A percentile compares a stretch with the other conserved stretches of the same genome.
Evolutionary conservation across 2,797 vertebrate species (phyloP).

Genomic region (Glossophaga mutica): DNA sequence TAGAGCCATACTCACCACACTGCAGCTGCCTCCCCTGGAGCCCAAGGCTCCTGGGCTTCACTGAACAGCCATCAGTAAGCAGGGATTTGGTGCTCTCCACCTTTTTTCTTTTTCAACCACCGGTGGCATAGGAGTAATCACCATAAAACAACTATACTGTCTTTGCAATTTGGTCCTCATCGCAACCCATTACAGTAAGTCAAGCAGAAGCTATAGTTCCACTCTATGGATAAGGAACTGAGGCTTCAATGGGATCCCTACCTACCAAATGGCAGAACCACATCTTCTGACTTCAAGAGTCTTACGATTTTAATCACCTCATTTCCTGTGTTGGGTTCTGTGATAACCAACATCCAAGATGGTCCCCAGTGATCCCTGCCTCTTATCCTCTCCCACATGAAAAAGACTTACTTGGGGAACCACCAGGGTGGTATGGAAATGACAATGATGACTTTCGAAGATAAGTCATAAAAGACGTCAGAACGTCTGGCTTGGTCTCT

Average conservation of each 20-base stretch:
- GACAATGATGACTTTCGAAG: not conserved
- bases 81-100: not conserved
- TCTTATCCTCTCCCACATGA: not conserved
- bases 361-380: not conserved
- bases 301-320: not conserved
- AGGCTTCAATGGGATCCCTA: not conserved
- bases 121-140: not conserved
- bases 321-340: not conserved
- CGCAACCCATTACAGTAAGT: not conserved
- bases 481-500: not conserved
- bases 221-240: not conserved
- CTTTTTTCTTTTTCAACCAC: not conserved
- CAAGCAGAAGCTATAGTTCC: not conserved
- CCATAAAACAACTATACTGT: not conserved
- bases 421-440: not conserved
- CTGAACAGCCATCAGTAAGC: not conserved
- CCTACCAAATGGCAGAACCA: not conserved
- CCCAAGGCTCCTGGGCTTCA: not conserved
- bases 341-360: not conserved
- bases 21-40: not conserved
- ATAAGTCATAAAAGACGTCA: not conserved
- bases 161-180: not conserved
- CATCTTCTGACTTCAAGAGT: not conserved
- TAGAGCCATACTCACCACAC: not conserved
- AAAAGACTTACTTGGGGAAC: not conserved